Evolutionary conservation across 2,797 vertebrate species (phyloP), one percentile per base, ranked within the genome.

Genomic region (Liparis tanakae): DNA sequence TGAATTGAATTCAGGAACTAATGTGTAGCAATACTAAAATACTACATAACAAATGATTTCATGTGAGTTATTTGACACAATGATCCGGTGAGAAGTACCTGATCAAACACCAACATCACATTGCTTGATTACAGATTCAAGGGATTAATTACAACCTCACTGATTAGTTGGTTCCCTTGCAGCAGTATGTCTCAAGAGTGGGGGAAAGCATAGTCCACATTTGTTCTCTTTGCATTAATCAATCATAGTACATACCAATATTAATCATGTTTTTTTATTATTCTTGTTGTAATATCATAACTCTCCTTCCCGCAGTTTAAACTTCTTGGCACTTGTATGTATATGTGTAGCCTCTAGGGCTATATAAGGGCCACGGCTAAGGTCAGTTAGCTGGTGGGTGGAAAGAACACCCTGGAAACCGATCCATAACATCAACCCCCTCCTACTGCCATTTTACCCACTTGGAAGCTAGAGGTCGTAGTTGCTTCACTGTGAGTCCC

Each of bases 391-490:
- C 34, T 17, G 22, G 25, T 39, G 46, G 53, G 66, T 48, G 44
- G 62, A 34, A 15, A 2, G 1, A 12, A 79, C 43, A 41, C 70
- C 54, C 55, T 67, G 62, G 54, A 59, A 64, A 76, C 30, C 6
- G 18, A 8, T 62, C 36, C 2, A 18, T 37, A 33, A 39, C 9
- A 36, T 18, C 17, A 64, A 13, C 61, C 37, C 59, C 39, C 12
- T 10, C n/a, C 25, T 1, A 48, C 58, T 30, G 22, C 22, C 20
- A 30, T 78, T 64, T 68, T 43, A 15, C 20, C 54, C 13, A 10
- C 74, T 56, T 80, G 25, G 60, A 60, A 37, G 67, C 84, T 80
- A 87, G 90, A 82, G 86, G 90, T 76, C 81, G 60, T n/a, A 65
- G 72, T 88, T 81, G 63, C 59, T 58, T 55, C 37, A 84, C 8